A percentile compares a stretch with the other conserved stretches of the same genome.
phyloP scores from a whole-genome alignment of 64 coral and sea anemone genomes.

The Pocillopora verrucosa region DNA sequence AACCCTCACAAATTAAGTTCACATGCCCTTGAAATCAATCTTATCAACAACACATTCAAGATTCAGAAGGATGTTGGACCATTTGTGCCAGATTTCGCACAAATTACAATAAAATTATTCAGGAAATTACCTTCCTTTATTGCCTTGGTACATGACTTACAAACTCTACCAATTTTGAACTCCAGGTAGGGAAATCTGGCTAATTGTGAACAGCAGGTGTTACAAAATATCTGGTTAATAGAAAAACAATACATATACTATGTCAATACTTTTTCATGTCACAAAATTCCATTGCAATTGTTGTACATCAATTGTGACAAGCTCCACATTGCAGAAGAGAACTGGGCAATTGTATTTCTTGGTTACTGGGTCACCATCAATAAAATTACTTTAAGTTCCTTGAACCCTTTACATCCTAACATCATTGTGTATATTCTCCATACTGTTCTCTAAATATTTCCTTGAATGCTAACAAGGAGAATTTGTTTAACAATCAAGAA shows the following conservation, averaged over 20 bases:
- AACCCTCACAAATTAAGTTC: neutral
- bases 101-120: neutral
- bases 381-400: too few relatives aligned
- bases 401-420: too few relatives aligned
- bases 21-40: too few relatives aligned
- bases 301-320: too few relatives aligned
- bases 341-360: too few relatives aligned
- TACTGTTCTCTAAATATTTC: too few relatives aligned
- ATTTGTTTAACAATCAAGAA: too few relatives aligned
- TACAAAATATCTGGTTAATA: constrained; percentile 59
- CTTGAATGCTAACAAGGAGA: too few relatives aligned
- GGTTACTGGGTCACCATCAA: too few relatives aligned
- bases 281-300: neutral
- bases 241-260: neutral
- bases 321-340: too few relatives aligned
- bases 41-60: too few relatives aligned
- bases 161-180: constrained; percentile 53
- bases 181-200: constrained; percentile 63
- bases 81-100: neutral
- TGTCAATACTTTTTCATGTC: neutral
- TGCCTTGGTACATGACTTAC: constrained; percentile 22
- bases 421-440: too few relatives aligned
- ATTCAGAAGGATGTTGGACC: neutral
- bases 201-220: constrained; percentile 44
- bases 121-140: constrained; percentile 25